Evolutionary conservation across 2,888 invertebrate genomes (phyloP), one percentile per base, ranked within the genome.

Genomic region (Rotaria magnacalcarata): DNA sequence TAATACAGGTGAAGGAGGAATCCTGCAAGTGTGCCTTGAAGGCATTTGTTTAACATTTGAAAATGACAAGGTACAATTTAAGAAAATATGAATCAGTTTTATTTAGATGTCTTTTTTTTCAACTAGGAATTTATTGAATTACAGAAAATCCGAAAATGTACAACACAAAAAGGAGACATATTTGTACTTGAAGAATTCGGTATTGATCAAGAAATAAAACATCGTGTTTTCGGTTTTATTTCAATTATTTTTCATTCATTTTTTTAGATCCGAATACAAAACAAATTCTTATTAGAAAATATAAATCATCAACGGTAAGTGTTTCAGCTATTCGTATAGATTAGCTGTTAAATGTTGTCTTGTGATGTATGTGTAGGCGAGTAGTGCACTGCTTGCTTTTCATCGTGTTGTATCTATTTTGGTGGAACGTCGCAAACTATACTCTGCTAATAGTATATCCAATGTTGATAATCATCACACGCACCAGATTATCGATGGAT

Each of bases 161-260:
- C 97, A 93, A 97, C 98, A 87, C 96, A 96, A 92, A 97, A 97
- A 92, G 98, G 97, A 91, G 97, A 96, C 92, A 95, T 98, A 92
- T 99, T 99, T 93, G 95, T 99, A 91, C 94, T 99, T 92, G 99
- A 99, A 93, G 98, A 99, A 94, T 98, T 95, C 93, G 98, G 98
- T 99, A 94, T 96, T 97, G 95, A 86, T 85, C 84, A 43, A 54
- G 86, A 84, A 84, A 87, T 80, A 84, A 74, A 58, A 84, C 85
- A 27, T 56, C 21, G 50, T 84, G 41, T 86, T 85, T 43, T 86
- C 80, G 43, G 24, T 85, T 54, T 54, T 47, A 14, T 84, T 21
- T 34, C 50, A 8, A 21, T 43, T 50, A 21, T 43, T 50, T 27
- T 7, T 85, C 84, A 16, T 85, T 41, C 21, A 43, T 67, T 86